A percentile compares a stretch with the other conserved stretches of the same genome.
These are phyloP conservation scores for Morone chrysops DNA, from an alignment of 2,113 vertebrate genomes.

Conservation along the genomic window DNA sequence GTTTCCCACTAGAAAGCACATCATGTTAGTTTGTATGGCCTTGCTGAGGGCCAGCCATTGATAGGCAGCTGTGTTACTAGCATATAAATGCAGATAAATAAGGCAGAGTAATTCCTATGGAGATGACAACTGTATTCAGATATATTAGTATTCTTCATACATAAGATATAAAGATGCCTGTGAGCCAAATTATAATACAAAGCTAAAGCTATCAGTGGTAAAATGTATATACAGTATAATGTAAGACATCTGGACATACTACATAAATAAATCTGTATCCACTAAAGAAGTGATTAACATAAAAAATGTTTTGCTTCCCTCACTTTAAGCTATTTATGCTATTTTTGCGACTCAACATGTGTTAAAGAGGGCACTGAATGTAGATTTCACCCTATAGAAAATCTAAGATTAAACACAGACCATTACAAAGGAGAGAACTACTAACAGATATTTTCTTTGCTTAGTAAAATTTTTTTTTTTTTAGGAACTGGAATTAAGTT, in stretches of 20 bases:
- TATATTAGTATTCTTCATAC: not conserved
- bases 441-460: slow-evolving; percentile 30
- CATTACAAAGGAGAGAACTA: slow-evolving; percentile 13
- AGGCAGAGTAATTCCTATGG: not conserved
- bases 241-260: not conserved
- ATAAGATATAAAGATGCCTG: not conserved
- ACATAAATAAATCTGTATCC: not conserved
- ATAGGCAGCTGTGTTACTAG: not conserved
- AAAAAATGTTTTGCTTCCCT: not conserved
- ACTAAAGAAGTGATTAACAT: not conserved
- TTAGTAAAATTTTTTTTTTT: slow-evolving; percentile 7
- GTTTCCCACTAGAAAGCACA: not conserved
- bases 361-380: slow-evolving; percentile 2
- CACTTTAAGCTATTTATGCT: not conserved
- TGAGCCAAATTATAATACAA: not conserved
- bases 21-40: not conserved
- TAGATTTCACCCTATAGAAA: not conserved
- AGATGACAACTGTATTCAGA: not conserved
- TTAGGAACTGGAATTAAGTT: slow-evolving; percentile 20
- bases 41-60: not conserved
- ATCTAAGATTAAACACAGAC: slow-evolving; percentile 13
- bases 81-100: not conserved
- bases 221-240: not conserved
- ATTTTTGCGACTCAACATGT: not conserved
- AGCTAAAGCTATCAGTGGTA: not conserved